Base-by-base conservation (phyloP, 2,888 invertebrate species). In the Aphidoletes aphidimyza region DNA sequence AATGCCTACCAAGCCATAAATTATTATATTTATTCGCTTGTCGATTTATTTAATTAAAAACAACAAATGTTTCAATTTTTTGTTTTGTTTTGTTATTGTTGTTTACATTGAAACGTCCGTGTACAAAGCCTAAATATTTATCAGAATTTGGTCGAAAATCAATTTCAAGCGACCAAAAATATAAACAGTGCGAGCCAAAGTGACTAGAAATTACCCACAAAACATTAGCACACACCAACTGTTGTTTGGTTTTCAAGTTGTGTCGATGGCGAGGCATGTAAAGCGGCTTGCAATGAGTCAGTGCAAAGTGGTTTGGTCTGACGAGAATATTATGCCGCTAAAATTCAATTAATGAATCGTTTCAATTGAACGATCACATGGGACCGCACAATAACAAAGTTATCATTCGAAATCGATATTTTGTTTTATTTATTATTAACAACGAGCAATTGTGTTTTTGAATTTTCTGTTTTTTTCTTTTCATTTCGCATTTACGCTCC, bases 291-390 rank as follows among this genome's bases (percentile, higher is more conserved):
- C n/a, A n/a, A n/a, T n/a, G n/a, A n/a, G n/a, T n/a, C n/a, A n/a
- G n/a, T n/a, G n/a, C n/a, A n/a, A n/a, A n/a, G n/a, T n/a, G 42
- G 22, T 11, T 54, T 2, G n/a, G 54, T 26, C 6, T 54, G 54
- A 54, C 6, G n/a, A n/a, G n/a, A n/a, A 22, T 26, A 54, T 54
- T 2, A 2, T 47, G 47, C 6, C 26, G 54, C 11, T 5, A 2
- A 54, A 17, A 54, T 54, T 54, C 54, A 54, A 26, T 54, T 54
- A 54, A 54, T 54, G 54, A 54, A 54, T 54, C 22, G 54, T 54
- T 54, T 54, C 54, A 54, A 54, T 54, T 54, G 22, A 54, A 54
- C 26, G 22, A 26, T 26, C 26, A 26, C 54, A 22, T 54, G 6
- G 22, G 54, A 11, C n/a, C n/a, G n/a, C n/a, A 17, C 11, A 47